Conservation (phyloP, 2,797 vertebrate genomes). For the Crenuchus spilurus region DNA sequence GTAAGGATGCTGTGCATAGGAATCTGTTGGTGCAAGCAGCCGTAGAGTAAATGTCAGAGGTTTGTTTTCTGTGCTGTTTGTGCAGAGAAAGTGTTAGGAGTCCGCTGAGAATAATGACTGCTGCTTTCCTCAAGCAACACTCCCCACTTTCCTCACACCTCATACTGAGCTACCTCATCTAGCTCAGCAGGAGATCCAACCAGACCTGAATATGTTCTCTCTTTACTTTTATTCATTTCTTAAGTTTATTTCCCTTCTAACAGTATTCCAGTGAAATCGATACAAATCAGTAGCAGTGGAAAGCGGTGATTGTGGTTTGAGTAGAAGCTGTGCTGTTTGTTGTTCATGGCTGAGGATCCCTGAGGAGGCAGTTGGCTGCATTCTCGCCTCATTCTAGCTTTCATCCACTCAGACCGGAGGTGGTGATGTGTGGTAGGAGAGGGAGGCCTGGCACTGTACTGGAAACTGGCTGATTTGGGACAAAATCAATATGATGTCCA, state of each 20-base stretch:
- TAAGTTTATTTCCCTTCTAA: too few relatives aligned
- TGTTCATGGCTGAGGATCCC: not conserved
- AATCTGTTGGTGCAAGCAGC: not conserved
- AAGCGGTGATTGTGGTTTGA: not conserved
- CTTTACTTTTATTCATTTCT: not conserved
- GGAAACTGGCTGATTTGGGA: not conserved
- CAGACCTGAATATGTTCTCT: not conserved
- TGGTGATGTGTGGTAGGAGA: not conserved
- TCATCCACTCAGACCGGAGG: not conserved
- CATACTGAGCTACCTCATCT: not conserved
- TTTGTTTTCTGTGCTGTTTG: not conserved
- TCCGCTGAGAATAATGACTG: conserved; percentile 1
- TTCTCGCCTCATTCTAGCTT: not conserved
- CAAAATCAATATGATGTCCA: not conserved
- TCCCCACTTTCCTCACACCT: not conserved
- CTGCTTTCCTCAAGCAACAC: conserved; percentile 16
- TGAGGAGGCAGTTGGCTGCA: not conserved
- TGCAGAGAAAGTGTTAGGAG: not conserved
- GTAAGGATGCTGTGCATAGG: not conserved
- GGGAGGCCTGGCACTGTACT: too few relatives aligned
- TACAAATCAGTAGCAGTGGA: not conserved
- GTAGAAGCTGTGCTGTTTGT: not conserved
- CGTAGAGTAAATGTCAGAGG: not conserved
- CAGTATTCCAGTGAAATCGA: too few relatives aligned
- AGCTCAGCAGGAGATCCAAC: not conserved